Base-by-base conservation (phyloP, 2,888 invertebrate genomes). In the Steromphala cineraria region DNA sequence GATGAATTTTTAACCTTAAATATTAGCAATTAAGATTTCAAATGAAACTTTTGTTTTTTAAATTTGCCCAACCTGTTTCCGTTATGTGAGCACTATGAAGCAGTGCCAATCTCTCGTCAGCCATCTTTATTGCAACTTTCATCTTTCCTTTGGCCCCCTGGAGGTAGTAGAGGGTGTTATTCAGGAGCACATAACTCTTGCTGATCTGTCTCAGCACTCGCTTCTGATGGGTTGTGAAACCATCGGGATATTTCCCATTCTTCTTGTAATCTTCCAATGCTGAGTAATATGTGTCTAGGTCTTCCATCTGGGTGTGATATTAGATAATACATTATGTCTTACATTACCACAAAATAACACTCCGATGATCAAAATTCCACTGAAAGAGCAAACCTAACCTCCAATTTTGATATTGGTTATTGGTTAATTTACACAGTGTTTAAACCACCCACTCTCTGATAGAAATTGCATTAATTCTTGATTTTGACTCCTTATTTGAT, bases 91-190 rank as follows among this genome's bases (percentile, higher is more conserved):
- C 83, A 31, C 86, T 83, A 53, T 82, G 82, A 21, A 90, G 82
- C 19, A 88, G 52, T 17, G 82, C 55, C 55, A 87, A 80, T 46
- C 90, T 82, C 62, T 89, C 88, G n/a, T 83, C 79, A 71, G 83
- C 81, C 0, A 83, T 84, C 75, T 81, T 83, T 17, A 86, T 79
- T 15, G 88, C 87, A 56, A 56, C 80, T 76, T 86, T 87, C 75
- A 82, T 55, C 62, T 82, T 84, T 2, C 75, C 62, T n/a, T 83
- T 84, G 7, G 75, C 53, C 36, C 78, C 80, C 13, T 78, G 80
- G 52, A 80, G 75, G 82, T 86, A 85, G 75, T 82, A 85, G 53
- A 90, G 85, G 8, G 80, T 81, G 3, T 82, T 86, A 56, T 87
- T 83, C 55, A 83, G 79, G 28, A 87, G 21, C 2, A 74, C 62